Percentiles rank a stretch among this genome's conserved stretches.
Conservation (phyloP, 2,888 invertebrate genomes). For the Oeneis ivallda region DNA sequence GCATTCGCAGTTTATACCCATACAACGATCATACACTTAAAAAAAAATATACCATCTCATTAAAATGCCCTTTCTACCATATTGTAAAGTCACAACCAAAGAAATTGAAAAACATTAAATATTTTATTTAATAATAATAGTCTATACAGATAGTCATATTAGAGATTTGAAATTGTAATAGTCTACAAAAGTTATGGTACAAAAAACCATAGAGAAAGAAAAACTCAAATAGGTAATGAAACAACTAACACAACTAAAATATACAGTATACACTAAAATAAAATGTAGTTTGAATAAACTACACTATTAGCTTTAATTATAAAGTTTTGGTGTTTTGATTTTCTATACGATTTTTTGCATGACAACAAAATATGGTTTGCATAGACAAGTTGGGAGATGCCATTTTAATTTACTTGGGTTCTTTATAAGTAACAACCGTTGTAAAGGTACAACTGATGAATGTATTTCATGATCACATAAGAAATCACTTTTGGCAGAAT, state of each 20-base stretch:
- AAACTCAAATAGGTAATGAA: too few species aligned
- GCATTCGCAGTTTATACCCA: conserved; percentile 20
- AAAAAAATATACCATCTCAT: background rate
- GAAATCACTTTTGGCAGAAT: background rate
- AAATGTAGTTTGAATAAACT: too few species aligned
- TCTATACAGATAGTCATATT: too few species aligned
- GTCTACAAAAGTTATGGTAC: too few species aligned
- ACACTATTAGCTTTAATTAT: too few species aligned
- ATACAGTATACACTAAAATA: background rate
- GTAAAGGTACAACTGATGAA: conserved; percentile 14
- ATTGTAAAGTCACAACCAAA: background rate
- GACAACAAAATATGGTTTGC: too few species aligned
- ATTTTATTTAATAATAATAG: too few species aligned
- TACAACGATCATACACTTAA: background rate
- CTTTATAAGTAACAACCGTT: background rate
- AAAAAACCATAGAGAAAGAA: too few species aligned
- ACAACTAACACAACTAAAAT: too few species aligned
- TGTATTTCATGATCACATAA: background rate
- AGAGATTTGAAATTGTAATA: too few species aligned
- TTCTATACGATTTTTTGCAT: too few species aligned
- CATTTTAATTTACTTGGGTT: conserved; percentile 1
- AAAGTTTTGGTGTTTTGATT: too few species aligned
- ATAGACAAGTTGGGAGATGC: background rate
- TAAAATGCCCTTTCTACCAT: background rate
- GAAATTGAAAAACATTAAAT: background rate